These are phyloP conservation scores for Gasterosteus aculeatus DNA, from an alignment of 2,113 vertebrate genomes.

Conservation along the genomic window DNA sequence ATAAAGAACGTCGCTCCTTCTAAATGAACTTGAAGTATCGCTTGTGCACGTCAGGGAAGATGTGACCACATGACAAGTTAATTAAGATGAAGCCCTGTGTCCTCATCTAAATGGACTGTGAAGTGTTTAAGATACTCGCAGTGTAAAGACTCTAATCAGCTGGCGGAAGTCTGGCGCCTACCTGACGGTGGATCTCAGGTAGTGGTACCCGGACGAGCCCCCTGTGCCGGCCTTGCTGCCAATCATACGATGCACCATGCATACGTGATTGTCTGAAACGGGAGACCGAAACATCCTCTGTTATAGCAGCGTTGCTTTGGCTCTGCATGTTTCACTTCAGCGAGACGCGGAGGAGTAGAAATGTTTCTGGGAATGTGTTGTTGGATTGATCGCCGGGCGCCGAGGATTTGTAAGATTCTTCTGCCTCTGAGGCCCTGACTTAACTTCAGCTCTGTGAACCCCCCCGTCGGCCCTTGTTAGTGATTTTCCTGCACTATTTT, in stretches of 20 bases:
- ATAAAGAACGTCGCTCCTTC: background rate
- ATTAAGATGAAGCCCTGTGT: slow-evolving; percentile 39
- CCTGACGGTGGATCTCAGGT: slow-evolving; percentile 96
- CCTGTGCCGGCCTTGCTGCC: slow-evolving; percentile 93
- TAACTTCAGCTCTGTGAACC: slow-evolving; percentile 21
- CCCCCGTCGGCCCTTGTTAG: background rate
- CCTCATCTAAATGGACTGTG: slow-evolving; percentile 38
- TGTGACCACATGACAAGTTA: slow-evolving; percentile 28
- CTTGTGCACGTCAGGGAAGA: slow-evolving; percentile 15
- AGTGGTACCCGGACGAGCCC: slow-evolving; percentile 95
- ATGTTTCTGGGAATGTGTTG: slow-evolving; percentile 24
- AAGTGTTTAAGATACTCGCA: slow-evolving; percentile 21
- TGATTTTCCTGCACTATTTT: background rate
- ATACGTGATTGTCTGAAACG: slow-evolving; percentile 92
- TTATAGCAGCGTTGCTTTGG: background rate
- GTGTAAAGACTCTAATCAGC: slow-evolving; percentile 5
- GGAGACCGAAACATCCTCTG: background rate
- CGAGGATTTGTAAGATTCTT: background rate
- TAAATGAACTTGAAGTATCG: slow-evolving; percentile 15
- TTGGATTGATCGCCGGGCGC: slow-evolving; percentile 7
- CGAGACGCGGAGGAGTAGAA: background rate
- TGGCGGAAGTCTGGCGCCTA: slow-evolving; percentile 43
- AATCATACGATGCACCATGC: slow-evolving; percentile 97
- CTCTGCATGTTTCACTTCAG: slow-evolving; percentile 10
- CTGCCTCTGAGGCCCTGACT: slow-evolving; percentile 17